These are phyloP conservation scores for Aegotheles bennettii DNA, from an alignment of 2,113 vertebrate genomes.

Conservation along the genomic window DNA sequence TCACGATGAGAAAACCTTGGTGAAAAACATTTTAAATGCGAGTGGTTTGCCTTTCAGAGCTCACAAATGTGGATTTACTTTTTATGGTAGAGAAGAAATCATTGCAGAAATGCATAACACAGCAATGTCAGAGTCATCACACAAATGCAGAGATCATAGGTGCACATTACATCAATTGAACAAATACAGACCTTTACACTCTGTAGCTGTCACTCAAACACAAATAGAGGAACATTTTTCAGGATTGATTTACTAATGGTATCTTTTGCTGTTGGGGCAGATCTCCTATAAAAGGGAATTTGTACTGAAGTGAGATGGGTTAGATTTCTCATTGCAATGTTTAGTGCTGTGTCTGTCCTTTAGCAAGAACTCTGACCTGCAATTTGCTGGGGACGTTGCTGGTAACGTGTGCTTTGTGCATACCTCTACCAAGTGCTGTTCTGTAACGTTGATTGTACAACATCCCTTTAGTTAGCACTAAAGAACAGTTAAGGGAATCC, in stretches of 20 bases:
- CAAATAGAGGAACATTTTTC: background rate
- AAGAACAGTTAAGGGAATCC: background rate
- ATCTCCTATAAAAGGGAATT: background rate
- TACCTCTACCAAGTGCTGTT: background rate
- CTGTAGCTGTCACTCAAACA: background rate
- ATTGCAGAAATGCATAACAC: background rate
- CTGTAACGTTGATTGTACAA: background rate
- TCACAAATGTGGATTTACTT: background rate
- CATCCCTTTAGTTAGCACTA: background rate
- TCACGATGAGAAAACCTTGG: background rate
- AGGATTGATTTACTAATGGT: background rate
- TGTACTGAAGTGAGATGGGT: background rate
- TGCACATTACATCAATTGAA: accelerated
- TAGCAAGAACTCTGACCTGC: background rate
- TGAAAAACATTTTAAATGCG: background rate
- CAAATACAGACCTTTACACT: background rate
- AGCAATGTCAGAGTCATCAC: background rate
- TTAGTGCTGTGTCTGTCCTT: background rate
- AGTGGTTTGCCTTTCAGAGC: background rate
- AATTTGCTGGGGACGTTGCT: background rate
- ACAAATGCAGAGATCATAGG: background rate
- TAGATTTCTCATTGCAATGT: background rate
- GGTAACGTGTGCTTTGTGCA: too few species aligned
- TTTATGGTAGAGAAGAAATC: background rate
- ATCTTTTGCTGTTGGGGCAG: background rate